phyloP scores from a whole-genome alignment of 2,888 invertebrate genomes.

The Cephus rjabovi region DNA sequence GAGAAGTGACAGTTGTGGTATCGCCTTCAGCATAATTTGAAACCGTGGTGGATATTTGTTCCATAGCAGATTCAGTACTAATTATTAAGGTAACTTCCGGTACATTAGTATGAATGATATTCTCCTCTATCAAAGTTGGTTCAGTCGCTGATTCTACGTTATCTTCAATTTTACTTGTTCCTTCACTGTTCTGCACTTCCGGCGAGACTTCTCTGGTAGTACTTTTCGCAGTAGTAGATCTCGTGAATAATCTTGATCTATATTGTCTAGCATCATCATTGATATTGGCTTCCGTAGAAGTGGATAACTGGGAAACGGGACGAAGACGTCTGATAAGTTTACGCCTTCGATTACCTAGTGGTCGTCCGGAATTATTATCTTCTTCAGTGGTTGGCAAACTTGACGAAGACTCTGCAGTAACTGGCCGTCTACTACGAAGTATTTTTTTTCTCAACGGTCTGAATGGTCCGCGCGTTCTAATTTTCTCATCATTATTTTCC shows the following conservation, averaged over 20 bases:
- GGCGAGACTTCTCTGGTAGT: background rate
- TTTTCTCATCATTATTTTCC: background rate
- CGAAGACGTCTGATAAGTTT: conserved; percentile 53
- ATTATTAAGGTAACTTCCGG: background rate
- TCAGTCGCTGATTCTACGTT: background rate
- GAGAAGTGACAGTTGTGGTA: background rate
- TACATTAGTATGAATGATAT: background rate
- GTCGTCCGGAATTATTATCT: conserved; percentile 1
- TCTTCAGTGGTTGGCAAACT: background rate
- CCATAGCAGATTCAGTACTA: conserved; percentile 9
- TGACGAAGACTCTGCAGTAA: background rate
- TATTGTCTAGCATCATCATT: background rate
- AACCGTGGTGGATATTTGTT: background rate
- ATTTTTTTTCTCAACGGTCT: conserved; percentile 22
- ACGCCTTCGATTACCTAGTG: conserved; percentile 35
- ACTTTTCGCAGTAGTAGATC: background rate
- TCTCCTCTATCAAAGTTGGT: background rate
- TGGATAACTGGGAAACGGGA: conserved; percentile 22
- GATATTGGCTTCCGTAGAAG: background rate
- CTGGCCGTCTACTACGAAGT: conserved; percentile 7
- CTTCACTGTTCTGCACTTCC: background rate
- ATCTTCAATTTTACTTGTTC: background rate
- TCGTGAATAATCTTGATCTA: background rate
- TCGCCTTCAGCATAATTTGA: background rate
- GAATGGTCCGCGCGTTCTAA: conserved; percentile 18